phyloP scores from a whole-genome alignment of 2,113 vertebrate genomes.

The Pandion haliaetus region DNA sequence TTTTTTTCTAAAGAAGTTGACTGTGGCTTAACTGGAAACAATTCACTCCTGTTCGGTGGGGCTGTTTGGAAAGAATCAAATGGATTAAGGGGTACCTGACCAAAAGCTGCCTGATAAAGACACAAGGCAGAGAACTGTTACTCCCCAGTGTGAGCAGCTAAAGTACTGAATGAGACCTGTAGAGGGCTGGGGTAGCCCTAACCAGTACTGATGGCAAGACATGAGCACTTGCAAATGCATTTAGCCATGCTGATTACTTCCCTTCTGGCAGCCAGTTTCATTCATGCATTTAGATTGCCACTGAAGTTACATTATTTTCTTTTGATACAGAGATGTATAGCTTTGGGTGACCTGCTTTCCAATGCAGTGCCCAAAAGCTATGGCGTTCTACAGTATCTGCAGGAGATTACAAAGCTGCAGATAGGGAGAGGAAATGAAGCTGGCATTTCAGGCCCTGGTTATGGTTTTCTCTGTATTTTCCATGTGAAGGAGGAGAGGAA shows the following conservation, averaged over 20 bases:
- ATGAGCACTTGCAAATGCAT: neutral
- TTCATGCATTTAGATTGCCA: neutral
- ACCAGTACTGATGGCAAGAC: neutral
- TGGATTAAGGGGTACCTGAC: neutral
- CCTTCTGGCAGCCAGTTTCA: neutral
- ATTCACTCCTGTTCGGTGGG: neutral
- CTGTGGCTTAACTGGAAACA: neutral
- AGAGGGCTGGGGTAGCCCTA: neutral
- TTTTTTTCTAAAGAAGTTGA: neutral
- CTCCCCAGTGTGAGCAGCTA: neutral
- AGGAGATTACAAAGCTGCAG: neutral
- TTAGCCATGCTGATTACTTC: neutral
- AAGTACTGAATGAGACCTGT: neutral
- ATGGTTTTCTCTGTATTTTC: neutral
- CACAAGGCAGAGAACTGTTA: neutral
- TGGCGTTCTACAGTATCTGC: neutral
- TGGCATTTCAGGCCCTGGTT: neutral
- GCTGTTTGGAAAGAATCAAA: neutral
- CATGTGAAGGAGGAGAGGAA: neutral
- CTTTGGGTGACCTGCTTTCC: neutral
- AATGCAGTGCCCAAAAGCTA: neutral
- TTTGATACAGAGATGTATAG: neutral
- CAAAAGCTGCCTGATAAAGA: neutral
- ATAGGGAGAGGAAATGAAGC: neutral
- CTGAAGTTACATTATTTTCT: neutral